phyloP scores from a whole-genome alignment of 2,888 invertebrate species.

The Rhopalosiphum nymphaeae region DNA sequence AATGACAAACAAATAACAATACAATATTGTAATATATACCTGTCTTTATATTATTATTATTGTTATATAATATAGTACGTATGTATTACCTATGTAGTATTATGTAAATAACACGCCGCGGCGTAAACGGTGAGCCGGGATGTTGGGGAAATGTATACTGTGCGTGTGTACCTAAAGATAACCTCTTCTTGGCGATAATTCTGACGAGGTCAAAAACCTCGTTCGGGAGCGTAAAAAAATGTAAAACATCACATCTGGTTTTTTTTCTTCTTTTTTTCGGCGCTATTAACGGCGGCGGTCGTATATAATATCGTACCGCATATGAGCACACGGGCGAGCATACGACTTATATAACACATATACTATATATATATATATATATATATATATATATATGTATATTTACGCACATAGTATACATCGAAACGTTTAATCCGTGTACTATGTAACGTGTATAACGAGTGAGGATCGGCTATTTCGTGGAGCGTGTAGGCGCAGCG shows the following conservation, averaged over 20 bases:
- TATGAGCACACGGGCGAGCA: not conserved
- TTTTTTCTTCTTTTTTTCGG: constrained; percentile 22
- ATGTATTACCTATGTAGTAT: not conserved
- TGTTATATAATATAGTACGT: not conserved
- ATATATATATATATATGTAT: too few species aligned
- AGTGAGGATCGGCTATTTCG: not conserved
- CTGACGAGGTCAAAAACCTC: constrained; percentile 63
- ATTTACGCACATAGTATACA: not conserved
- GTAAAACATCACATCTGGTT: constrained; percentile 53
- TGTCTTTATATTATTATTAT: not conserved
- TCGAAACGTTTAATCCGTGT: not conserved
- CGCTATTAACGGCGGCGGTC: not conserved
- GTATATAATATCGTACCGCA: not conserved
- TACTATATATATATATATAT: too few species aligned
- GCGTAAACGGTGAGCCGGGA: not conserved
- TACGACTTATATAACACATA: not conserved
- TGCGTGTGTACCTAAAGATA: constrained; percentile 5
- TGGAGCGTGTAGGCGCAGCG: not conserved
- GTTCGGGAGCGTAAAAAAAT: constrained; percentile 34
- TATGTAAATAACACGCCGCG: not conserved
- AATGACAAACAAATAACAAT: not conserved
- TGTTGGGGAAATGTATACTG: not conserved
- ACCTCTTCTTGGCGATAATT: constrained; percentile 50
- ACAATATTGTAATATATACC: not conserved
- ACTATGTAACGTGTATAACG: not conserved